Evolutionary conservation across 30 jellyfish, hydroid and myxozoan species (phyloP).

Genomic region (Sanderia malayensis): DNA sequence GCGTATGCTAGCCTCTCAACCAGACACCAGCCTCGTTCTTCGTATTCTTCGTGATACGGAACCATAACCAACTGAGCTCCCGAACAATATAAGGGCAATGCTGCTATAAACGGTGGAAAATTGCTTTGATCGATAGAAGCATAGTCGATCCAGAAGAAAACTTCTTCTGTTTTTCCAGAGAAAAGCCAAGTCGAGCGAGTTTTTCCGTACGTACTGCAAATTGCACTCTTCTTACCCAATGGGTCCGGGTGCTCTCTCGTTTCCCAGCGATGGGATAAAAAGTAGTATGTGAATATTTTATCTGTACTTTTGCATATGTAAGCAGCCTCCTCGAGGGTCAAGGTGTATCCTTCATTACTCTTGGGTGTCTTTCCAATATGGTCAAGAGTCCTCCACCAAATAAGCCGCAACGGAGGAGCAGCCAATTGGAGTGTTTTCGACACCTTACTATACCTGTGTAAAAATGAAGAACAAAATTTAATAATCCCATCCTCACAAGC

Average conservation of each 20-base stretch:
- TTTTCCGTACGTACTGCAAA: constrained; percentile 33
- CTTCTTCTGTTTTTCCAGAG: constrained; percentile 47
- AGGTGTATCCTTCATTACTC: constrained; percentile 49
- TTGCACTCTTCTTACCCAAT: constrained; percentile 25
- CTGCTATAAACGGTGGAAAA: constrained; percentile 49
- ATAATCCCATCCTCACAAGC: no score
- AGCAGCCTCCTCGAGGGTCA: constrained; percentile 52
- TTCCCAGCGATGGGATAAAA: constrained; percentile 65
- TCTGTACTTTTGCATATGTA: constrained; percentile 35
- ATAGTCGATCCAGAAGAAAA: constrained; percentile 52
- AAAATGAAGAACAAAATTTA: neutral
- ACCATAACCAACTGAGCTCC: constrained; percentile 60
- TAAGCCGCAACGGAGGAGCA: constrained; percentile 48
- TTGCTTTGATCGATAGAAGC: constrained; percentile 40
- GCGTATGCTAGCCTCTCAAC: constrained; percentile 71
- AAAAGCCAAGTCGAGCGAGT: constrained; percentile 23
- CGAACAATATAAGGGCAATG: constrained; percentile 56
- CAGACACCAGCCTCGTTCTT: constrained; percentile 65
- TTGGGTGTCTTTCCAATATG: constrained; percentile 41
- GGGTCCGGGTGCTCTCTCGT: constrained; percentile 56
- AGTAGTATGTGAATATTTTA: constrained; percentile 38
- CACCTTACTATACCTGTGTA: constrained; percentile 25
- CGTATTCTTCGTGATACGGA: constrained; percentile 58
- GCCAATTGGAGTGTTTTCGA: constrained; percentile 28
- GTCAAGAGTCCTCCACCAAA: constrained; percentile 59